These are phyloP conservation scores for Cyclophora albipunctata DNA, from an alignment of 2,888 invertebrate genomes.

Conservation along the genomic window DNA sequence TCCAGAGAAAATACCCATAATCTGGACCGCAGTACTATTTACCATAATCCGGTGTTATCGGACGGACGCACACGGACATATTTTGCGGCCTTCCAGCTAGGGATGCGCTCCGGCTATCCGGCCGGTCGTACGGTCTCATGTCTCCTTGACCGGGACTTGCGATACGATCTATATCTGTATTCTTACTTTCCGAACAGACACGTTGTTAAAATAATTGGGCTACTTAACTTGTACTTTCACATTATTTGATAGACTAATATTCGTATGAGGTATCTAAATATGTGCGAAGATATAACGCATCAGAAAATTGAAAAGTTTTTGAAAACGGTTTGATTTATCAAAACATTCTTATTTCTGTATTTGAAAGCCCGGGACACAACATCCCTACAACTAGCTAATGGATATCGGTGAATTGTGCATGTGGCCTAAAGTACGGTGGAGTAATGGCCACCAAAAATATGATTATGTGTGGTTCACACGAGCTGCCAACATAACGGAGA, in stretches of 20 bases:
- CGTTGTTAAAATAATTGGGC: too few species aligned
- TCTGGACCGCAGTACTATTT: constrained; percentile 42
- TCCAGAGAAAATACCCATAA: constrained; percentile 42
- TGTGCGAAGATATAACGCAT: too few species aligned
- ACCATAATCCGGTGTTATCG: constrained; percentile 53
- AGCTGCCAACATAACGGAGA: constrained; percentile 2
- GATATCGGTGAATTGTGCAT: constrained; percentile 11
- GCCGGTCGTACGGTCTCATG: neutral
- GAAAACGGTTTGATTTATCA: too few species aligned
- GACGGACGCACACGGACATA: constrained; percentile 40
- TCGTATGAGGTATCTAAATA: too few species aligned
- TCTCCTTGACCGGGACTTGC: neutral
- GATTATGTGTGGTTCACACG: constrained; percentile 7
- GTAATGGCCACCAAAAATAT: constrained; percentile 13
- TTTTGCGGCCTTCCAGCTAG: constrained; percentile 26
- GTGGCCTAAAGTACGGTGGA: constrained; percentile 9
- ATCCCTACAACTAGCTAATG: constrained; percentile 4
- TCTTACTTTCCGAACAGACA: neutral
- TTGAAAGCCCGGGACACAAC: neutral
- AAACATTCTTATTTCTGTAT: too few species aligned
- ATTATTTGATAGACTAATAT: too few species aligned
- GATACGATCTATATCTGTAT: neutral
- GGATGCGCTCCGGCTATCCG: constrained; percentile 6
- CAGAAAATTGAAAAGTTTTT: too few species aligned
- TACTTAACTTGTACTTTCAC: too few species aligned